Percentiles rank a stretch among this genome's conserved stretches.
These are phyloP conservation scores for Onychorhynchus coronatus DNA, from an alignment of 2,113 vertebrate genomes.

Conservation along the genomic window DNA sequence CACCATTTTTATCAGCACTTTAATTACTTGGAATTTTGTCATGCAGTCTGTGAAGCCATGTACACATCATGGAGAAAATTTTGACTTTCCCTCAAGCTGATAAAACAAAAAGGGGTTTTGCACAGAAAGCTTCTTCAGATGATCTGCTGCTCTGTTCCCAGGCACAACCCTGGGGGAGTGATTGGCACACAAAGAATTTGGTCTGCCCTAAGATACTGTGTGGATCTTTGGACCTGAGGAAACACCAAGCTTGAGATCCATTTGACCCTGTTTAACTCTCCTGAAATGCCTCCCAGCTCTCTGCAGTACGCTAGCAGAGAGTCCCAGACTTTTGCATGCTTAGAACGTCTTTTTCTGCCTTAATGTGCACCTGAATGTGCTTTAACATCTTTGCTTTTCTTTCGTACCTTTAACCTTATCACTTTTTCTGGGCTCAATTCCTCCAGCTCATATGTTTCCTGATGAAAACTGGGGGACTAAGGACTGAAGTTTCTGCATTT, in stretches of 20 bases:
- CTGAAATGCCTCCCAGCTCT: neutral
- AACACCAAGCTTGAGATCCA: neutral
- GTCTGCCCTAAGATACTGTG: neutral
- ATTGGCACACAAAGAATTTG: neutral
- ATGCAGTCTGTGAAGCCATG: neutral
- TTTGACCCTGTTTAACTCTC: neutral
- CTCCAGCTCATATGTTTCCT: neutral
- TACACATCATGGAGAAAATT: neutral
- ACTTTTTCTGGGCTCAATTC: neutral
- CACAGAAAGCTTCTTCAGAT: neutral
- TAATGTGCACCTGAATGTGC: neutral
- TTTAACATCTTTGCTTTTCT: neutral
- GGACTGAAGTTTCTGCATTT: neutral
- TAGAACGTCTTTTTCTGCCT: neutral
- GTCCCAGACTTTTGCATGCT: neutral
- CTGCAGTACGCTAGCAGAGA: neutral
- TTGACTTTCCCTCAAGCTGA: neutral
- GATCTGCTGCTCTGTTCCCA: neutral
- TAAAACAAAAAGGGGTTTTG: neutral
- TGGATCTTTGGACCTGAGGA: neutral
- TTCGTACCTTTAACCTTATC: neutral
- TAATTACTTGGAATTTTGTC: slow-evolving; percentile 50
- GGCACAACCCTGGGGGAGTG: neutral
- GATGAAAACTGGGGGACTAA: neutral
- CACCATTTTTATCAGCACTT: slow-evolving; percentile 11